Base-by-base conservation (phyloP, 35 echinoderm and acorn worm genomes). In the Stichopus chloronotus region DNA sequence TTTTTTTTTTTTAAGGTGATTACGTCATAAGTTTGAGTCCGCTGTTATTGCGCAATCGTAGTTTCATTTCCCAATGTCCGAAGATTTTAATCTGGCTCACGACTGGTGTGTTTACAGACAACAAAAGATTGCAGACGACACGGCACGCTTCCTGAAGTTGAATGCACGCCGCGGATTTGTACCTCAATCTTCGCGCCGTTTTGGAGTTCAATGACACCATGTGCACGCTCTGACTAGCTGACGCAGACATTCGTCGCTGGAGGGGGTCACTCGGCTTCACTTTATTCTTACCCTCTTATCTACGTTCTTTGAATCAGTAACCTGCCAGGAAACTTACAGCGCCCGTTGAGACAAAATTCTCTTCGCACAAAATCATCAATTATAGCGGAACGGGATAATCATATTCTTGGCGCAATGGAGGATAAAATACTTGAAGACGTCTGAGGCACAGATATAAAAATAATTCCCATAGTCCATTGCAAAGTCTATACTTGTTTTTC, bases 321-420 rank as follows among this genome's bases (percentile, higher is more conserved):
- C 59, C 59, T 61, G 59, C 59, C 14, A 8, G 69, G 69, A 74
- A 74, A 74, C 69, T 72, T 21, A 24, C 69, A 74, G 69, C 69
- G 69, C 69, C 69, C 69, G 69, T 74, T 74, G 69, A 74, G 69
- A 74, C 69, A 74, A 74, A 74, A 74, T 74, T 74, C 14, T 74
- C 69, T 74, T 74, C 69, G 17, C 69, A 74, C 69, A 74, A 74
- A 74, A 74, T 20, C 69, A 74, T 74, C 69, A 74, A 74, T 74
- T 74, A 74, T 74, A 74, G 69, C 69, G 69, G 69, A 74, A 74
- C 69, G 69, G 61, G 69, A 74, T 74, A 74, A 74, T 74, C 69
- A 74, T 74, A 74, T 74, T 74, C 69, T n/a, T 74, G 69, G 69
- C 69, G 69, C 69, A 74, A 74, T 74, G 69, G 69, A 74, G 69